Percentiles rank a stretch among this genome's conserved stretches.
These are phyloP conservation scores for Sitodiplosis mosellana DNA, from an alignment of 1,140 invertebrate genomes.

Conservation along the genomic window DNA sequence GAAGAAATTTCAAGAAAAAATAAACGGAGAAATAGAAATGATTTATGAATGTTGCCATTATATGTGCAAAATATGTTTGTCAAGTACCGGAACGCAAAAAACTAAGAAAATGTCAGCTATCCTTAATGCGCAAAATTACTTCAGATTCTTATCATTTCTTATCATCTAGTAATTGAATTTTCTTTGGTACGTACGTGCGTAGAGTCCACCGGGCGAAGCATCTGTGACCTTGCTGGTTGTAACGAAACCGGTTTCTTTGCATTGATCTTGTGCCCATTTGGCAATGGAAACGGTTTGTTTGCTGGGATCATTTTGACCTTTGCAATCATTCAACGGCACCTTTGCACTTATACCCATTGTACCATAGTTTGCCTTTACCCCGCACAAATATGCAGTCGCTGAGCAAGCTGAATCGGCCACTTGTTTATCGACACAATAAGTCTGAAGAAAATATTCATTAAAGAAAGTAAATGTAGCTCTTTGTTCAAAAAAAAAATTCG, in stretches of 20 bases:
- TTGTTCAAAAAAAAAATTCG: no score
- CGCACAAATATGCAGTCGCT: slow-evolving; percentile 39
- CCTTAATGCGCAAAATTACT: no score
- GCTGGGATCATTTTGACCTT: slow-evolving; percentile 12
- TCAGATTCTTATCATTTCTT: no score
- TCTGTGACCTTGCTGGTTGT: slow-evolving; percentile 66
- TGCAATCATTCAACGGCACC: slow-evolving; percentile 35
- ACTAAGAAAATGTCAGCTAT: no score
- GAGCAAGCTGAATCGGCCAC: slow-evolving; percentile 36
- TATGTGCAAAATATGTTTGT: no score
- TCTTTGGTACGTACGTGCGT: slow-evolving; percentile 37
- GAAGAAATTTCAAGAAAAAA: no score
- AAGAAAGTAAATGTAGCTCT: no score
- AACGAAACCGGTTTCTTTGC: slow-evolving; percentile 53
- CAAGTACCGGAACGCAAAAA: no score
- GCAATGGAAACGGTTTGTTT: slow-evolving; percentile 33
- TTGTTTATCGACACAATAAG: not conserved
- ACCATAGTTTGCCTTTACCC: slow-evolving; percentile 67
- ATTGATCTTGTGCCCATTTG: slow-evolving; percentile 49
- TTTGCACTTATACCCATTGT: slow-evolving; percentile 45
- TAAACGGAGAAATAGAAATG: no score
- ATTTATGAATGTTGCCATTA: no score
- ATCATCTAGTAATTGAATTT: not conserved
- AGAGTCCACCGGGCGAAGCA: slow-evolving; percentile 56
- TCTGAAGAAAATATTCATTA: not conserved